Conservation (phyloP, 2,888 invertebrate species). For the Acronicta aceris region DNA sequence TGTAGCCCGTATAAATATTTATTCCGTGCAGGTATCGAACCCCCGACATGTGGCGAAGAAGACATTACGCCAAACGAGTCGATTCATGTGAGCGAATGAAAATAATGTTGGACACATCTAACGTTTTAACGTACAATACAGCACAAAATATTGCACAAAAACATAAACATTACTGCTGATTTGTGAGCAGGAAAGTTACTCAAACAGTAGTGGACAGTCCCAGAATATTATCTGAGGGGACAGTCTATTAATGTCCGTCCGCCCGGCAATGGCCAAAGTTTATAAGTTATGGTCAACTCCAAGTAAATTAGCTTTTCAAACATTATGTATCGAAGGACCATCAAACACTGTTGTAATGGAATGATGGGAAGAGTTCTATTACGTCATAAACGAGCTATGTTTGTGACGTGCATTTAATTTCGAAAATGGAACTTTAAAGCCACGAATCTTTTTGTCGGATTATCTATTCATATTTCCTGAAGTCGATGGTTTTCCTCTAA, state of each 20-base stretch:
- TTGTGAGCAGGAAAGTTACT: constrained; percentile 42
- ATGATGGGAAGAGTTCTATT: constrained; percentile 15
- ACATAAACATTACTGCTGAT: constrained; percentile 48
- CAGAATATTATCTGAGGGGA: constrained; percentile 23
- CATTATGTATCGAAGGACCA: constrained; percentile 26
- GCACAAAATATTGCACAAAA: constrained; percentile 36
- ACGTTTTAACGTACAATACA: constrained; percentile 33
- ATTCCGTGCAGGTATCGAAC: too few relatives aligned
- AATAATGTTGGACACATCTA: too few relatives aligned
- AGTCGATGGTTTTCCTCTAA: too few relatives aligned
- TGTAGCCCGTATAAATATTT: too few relatives aligned
- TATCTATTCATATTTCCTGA: background rate
- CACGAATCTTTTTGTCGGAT: background rate
- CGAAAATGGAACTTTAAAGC: constrained; percentile 1
- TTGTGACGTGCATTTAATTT: constrained; percentile 11
- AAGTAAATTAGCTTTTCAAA: constrained; percentile 47
- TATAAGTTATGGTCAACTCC: constrained; percentile 37
- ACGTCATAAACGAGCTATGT: constrained; percentile 17
- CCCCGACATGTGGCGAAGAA: too few relatives aligned
- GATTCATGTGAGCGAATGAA: too few relatives aligned
- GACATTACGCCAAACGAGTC: too few relatives aligned
- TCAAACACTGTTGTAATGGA: constrained; percentile 18
- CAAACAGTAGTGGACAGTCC: constrained; percentile 32
- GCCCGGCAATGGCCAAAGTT: constrained; percentile 37
- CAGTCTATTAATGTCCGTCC: constrained; percentile 40